These are phyloP conservation scores for Genyomyrus donnyi DNA, from an alignment of 2,113 vertebrate genomes.

Conservation along the genomic window DNA sequence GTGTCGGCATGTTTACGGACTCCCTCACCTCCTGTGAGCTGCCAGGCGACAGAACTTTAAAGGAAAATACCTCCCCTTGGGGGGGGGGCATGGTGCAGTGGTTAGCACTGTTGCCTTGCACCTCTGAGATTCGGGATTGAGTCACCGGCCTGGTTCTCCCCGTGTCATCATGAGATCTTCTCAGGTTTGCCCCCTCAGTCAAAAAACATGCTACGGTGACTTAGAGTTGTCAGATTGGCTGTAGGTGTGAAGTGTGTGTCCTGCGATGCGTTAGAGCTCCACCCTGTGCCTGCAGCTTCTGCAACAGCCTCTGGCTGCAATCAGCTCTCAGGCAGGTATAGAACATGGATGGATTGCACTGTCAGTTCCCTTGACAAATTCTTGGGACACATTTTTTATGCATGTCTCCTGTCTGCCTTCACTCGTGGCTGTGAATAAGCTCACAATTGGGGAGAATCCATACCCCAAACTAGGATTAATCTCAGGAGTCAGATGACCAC, in stretches of 20 bases:
- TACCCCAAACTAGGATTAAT: background rate
- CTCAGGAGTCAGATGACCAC: background rate
- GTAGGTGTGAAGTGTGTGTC: background rate
- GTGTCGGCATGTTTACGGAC: background rate
- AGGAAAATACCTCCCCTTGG: background rate
- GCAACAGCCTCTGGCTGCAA: background rate
- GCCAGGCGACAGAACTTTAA: background rate
- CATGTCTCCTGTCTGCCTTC: background rate
- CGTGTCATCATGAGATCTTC: background rate
- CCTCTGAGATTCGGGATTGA: background rate
- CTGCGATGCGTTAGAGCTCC: background rate
- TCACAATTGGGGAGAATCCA: background rate
- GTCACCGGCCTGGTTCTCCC: background rate
- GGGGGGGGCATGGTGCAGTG: background rate
- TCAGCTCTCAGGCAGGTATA: too few species aligned
- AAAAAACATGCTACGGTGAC: background rate
- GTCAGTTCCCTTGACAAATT: background rate
- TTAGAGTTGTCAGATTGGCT: background rate
- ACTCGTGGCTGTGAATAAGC: background rate
- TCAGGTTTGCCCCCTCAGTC: background rate
- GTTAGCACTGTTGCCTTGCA: background rate
- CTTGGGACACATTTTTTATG: background rate
- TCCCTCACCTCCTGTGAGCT: background rate
- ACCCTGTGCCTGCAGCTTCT: background rate
- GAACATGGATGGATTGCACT: too few species aligned